Conservation (phyloP, 2,888 invertebrate species). For the Sympetrum striolatum region DNA sequence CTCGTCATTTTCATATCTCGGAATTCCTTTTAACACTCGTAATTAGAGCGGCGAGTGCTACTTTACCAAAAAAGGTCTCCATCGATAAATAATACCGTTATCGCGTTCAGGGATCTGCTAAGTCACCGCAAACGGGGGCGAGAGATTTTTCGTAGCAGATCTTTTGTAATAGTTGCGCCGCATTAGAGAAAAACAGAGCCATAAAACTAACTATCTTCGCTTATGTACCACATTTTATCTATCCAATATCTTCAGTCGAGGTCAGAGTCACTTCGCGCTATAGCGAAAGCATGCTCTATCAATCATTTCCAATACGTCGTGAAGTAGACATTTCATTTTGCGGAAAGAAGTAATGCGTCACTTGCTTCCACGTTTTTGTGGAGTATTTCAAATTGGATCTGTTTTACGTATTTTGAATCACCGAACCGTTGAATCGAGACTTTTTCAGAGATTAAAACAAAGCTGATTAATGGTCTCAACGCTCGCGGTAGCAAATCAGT, state of each 20-base stretch:
- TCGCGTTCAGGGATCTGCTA: background rate
- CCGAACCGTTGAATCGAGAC: too few species aligned
- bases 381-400: too few species aligned
- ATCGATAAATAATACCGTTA: background rate
- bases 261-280: background rate
- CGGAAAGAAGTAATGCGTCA: background rate
- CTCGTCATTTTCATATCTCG: background rate
- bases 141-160: background rate
- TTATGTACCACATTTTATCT: background rate
- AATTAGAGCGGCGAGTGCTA: background rate
- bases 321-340: background rate
- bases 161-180: background rate
- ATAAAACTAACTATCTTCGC: background rate
- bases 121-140: background rate
- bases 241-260: background rate
- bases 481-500: too few species aligned
- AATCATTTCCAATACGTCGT: background rate
- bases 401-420: too few species aligned
- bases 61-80: background rate
- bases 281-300: background rate
- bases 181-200: background rate
- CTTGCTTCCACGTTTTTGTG: too few species aligned
- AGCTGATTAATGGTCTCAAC: too few species aligned
- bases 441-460: too few species aligned
- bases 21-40: background rate